phyloP scores from a whole-genome alignment of 2,113 vertebrate species.

The Chitala chitala region DNA sequence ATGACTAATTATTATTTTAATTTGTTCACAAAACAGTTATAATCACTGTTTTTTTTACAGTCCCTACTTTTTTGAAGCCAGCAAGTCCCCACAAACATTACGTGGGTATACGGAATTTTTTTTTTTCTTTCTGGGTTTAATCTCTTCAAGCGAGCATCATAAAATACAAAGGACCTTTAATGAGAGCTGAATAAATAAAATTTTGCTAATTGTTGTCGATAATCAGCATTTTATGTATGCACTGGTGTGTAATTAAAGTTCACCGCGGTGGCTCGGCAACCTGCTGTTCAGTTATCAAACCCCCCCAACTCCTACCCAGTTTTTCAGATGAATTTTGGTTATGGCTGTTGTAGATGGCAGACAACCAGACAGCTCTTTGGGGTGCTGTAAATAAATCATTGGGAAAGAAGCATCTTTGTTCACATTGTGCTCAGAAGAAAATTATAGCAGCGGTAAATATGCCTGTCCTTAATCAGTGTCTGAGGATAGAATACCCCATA shows the following conservation, averaged over 20 bases:
- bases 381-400: not conserved
- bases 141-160: too few species aligned
- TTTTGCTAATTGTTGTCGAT: not conserved
- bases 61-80: too few species aligned
- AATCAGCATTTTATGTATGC: not conserved
- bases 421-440: not conserved
- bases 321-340: not conserved
- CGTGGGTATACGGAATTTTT: too few species aligned
- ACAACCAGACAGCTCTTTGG: not conserved
- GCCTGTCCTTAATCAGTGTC: not conserved
- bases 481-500: constrained; percentile 12
- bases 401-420: too few species aligned
- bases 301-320: not conserved
- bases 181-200: not conserved
- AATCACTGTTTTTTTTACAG: too few species aligned
- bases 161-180: too few species aligned
- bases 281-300: not conserved
- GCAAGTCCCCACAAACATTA: too few species aligned
- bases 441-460: not conserved
- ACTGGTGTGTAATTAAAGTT: not conserved
- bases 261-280: not conserved
- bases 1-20: too few species aligned
- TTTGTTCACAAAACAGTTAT: too few species aligned
- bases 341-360: not conserved
- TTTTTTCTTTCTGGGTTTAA: too few species aligned